A percentile compares a stretch with the other conserved stretches of the same genome.
Conservation (phyloP, 2,888 invertebrate genomes). For the Yponomeuta evonymella region DNA sequence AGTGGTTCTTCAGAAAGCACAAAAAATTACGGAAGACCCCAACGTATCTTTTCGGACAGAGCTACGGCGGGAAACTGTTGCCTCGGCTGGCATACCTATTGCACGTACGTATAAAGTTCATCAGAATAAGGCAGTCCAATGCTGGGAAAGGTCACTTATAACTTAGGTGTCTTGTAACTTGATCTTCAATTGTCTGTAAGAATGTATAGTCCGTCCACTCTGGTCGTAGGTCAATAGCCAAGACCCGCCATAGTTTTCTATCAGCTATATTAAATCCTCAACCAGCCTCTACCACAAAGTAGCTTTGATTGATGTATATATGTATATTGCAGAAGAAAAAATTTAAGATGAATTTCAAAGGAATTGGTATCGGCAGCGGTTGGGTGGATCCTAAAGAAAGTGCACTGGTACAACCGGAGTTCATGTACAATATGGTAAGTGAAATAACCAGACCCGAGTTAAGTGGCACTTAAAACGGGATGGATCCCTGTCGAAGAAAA, state of each 20-base stretch:
- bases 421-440: conserved; percentile 51
- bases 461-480: neutral
- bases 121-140: no score
- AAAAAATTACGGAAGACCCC: conserved; percentile 84
- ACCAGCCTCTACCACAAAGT: no score
- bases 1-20: conserved; percentile 79
- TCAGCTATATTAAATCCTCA: no score
- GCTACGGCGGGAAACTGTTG: conserved; percentile 94
- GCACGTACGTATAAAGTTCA: conserved; percentile 24
- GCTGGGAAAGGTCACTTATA: no score
- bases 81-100: conserved; percentile 57
- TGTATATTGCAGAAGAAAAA: conserved; percentile 38
- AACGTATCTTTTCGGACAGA: conserved; percentile 90
- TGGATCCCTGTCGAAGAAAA: no score
- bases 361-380: conserved; percentile 64
- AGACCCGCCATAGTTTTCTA: no score
- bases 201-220: no score
- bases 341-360: conserved; percentile 61
- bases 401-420: conserved; percentile 45
- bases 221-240: no score
- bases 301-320: no score
- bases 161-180: no score
- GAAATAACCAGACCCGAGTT: neutral
- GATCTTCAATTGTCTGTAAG: no score
- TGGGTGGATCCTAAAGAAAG: conserved; percentile 65